Evolutionary conservation across 2,113 vertebrate species (phyloP), one percentile per base, ranked within the genome.

Genomic region (Odobenus rosmarus): DNA sequence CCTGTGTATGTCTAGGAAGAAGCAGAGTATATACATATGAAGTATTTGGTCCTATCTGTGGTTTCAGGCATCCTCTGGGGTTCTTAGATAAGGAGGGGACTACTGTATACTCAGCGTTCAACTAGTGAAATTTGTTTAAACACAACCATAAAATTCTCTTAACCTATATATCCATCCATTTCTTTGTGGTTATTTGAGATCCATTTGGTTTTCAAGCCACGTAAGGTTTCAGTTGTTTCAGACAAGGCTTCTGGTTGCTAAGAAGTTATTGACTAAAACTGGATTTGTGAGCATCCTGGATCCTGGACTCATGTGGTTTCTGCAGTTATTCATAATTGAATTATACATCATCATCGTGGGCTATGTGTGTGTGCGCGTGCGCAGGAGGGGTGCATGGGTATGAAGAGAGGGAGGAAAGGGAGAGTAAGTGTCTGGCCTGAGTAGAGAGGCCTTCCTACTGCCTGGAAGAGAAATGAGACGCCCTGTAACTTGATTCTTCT

Each of bases 401-500:
- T 14, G 72, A 64, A 95, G 74, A 64, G 85, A 83, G 23, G 69
- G 39, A 91, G 67, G 85, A n/a, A 31, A 49, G 61, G 59, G 64
- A 23, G 83, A 93, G 57, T 8, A 71, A 86, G 36, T 81, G 13
- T 93, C 94, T 80, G 96, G 59, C 94, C 74, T 26, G 15, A 95
- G 85, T 92, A 88, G 0, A 95, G 81, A 98, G 39, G 69, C 89
- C 96, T 74, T 97, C 81, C 95, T 94, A 49, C 81, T 49, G 5
- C 42, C 90, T 98, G 86, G 51, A 97, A 97, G 95, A 80, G 19
- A 88, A 98, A 92, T 3, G 64, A 97, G 95, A 77, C 42, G 88
- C 31, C 4, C 67, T 0, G 8, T 96, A 94, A 98, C 88, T 62
- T 39, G 64, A 88, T 55, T 97, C 89, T 98, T 84, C 79, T 93